These are phyloP conservation scores for Peromyscus aztecus DNA, from an alignment of 2,797 vertebrate genomes.

Conservation along the genomic window DNA sequence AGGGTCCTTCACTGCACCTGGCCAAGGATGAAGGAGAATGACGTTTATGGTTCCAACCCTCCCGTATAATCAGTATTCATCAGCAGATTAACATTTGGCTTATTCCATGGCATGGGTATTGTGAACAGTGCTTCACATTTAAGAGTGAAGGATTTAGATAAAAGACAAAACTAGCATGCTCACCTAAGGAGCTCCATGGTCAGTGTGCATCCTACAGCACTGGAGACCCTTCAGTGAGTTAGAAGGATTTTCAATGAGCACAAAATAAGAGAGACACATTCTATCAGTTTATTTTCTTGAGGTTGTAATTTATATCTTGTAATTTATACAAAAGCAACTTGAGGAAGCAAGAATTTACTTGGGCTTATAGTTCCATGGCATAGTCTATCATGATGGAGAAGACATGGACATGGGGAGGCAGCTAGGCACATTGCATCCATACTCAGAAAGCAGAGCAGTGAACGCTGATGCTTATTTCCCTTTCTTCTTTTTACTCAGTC, in stretches of 20 bases:
- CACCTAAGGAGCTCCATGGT: background rate
- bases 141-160: background rate
- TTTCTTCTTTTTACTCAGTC: background rate
- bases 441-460: background rate
- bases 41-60: background rate
- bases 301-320: background rate
- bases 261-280: background rate
- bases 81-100: background rate
- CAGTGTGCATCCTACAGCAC: background rate
- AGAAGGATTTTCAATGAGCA: background rate
- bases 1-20: fast-evolving
- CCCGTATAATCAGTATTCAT: background rate
- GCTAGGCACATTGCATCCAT: background rate
- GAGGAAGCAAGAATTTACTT: background rate
- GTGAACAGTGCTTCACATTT: background rate
- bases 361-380: background rate
- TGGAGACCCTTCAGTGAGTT: background rate
- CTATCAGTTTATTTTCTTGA: background rate
- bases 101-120: background rate
- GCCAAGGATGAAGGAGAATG: background rate
- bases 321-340: background rate
- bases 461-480: background rate
- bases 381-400: background rate
- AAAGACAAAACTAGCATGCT: background rate
- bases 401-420: background rate